Evolutionary conservation across 2,113 vertebrate genomes (phyloP).

Genomic region (Malurus alboscapulatus): DNA sequence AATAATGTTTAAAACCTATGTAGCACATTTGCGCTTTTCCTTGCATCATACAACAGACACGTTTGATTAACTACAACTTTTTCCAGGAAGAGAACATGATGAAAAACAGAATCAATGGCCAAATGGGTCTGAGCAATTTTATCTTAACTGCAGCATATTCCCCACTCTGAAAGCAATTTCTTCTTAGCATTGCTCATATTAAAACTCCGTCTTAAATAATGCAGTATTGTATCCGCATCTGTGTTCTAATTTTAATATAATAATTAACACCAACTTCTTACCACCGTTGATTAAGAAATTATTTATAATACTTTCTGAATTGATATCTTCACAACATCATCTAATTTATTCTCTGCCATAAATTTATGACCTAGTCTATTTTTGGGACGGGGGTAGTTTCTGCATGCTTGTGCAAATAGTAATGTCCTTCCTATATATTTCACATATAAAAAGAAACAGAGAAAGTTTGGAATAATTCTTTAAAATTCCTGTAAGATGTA

Average conservation of each 20-base stretch:
- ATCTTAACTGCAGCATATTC: conserved; percentile 20
- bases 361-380: neutral
- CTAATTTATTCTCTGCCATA: neutral
- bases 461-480: neutral
- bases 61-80: neutral
- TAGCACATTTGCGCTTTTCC: neutral
- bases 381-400: neutral
- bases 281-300: conserved; percentile 35
- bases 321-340: neutral
- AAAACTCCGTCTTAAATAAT: conserved; percentile 3
- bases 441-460: neutral
- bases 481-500: neutral
- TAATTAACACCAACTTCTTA: conserved; percentile 30
- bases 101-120: conserved; percentile 24
- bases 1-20: neutral
- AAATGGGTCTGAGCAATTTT: neutral
- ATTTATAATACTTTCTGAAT: conserved; percentile 2
- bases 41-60: neutral
- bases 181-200: neutral
- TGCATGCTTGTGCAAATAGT: neutral
- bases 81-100: conserved; percentile 14
- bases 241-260: neutral
- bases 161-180: conserved; percentile 32
- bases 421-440: neutral
- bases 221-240: neutral